These are phyloP conservation scores for Rhinoderma darwinii DNA, from an alignment of 2,113 vertebrate genomes.

Conservation along the genomic window DNA sequence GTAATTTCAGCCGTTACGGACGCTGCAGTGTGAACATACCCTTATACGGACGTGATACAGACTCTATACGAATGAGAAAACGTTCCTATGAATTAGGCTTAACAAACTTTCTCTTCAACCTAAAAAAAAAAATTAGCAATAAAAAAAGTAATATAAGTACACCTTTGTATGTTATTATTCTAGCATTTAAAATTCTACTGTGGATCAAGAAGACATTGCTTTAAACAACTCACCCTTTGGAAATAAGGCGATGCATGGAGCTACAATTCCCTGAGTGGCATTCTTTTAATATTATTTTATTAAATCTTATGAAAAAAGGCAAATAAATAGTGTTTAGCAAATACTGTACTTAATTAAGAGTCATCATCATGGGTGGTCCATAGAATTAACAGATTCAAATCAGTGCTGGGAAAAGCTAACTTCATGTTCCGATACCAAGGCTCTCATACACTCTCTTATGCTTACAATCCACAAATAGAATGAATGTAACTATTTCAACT, in stretches of 20 bases:
- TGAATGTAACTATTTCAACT: conserved; percentile 22
- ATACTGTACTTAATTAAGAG: not conserved
- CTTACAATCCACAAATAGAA: conserved; percentile 6
- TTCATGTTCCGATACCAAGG: not conserved
- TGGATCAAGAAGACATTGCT: not conserved
- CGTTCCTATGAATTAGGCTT: too few relatives aligned
- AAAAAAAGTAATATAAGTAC: not conserved
- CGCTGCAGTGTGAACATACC: too few relatives aligned
- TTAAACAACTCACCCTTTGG: not conserved
- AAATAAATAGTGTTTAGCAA: not conserved
- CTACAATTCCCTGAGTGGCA: not conserved
- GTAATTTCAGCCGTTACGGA: too few relatives aligned
- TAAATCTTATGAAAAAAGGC: not conserved
- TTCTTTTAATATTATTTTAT: not conserved
- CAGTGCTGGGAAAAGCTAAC: not conserved
- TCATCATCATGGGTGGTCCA: conserved; percentile 16
- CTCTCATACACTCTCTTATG: not conserved
- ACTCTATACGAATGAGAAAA: too few relatives aligned
- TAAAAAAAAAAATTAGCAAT: not conserved
- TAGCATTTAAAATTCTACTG: not conserved
- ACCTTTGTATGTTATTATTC: too few relatives aligned
- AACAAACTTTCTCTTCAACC: not conserved
- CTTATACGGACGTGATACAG: too few relatives aligned
- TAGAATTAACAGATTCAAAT: not conserved
- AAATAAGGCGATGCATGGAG: not conserved